phyloP scores from a whole-genome alignment of 2,888 invertebrate species.

The Acronicta psi region DNA sequence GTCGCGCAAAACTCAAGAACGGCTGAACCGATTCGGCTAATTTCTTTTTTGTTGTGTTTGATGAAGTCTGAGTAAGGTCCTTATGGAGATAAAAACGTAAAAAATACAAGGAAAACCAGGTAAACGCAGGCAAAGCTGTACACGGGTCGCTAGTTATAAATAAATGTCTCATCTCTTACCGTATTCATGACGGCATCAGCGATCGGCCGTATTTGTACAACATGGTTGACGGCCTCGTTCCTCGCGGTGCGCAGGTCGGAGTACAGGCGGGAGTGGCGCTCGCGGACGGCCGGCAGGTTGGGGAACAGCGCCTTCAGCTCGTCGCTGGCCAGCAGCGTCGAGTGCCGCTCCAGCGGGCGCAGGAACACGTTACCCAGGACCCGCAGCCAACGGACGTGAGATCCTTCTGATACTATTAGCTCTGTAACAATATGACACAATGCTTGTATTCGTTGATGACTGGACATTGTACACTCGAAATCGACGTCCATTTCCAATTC shows the following conservation, averaged over 20 bases:
- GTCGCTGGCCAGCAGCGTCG: constrained; percentile 91
- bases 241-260: constrained; percentile 71
- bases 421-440: constrained; percentile 80
- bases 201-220: constrained; percentile 75
- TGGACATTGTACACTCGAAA: too few relatives aligned
- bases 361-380: constrained; percentile 95
- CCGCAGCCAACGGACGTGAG: constrained; percentile 96
- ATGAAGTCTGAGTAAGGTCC: too few relatives aligned
- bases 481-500: too few relatives aligned
- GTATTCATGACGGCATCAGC: constrained; percentile 81
- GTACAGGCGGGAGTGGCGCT: constrained; percentile 77
- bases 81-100: too few relatives aligned
- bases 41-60: too few relatives aligned
- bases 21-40: too few relatives aligned
- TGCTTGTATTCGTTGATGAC: background rate
- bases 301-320: constrained; percentile 94
- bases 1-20: too few relatives aligned
- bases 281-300: constrained; percentile 94
- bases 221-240: constrained; percentile 59
- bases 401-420: constrained; percentile 94
- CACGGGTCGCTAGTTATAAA: too few relatives aligned
- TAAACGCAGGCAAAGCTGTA: too few relatives aligned
- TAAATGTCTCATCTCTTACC: constrained; percentile 71
- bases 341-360: constrained; percentile 91
- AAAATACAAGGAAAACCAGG: too few relatives aligned